Evolutionary conservation across 2,113 vertebrate species (phyloP), one percentile per base, ranked within the genome.

Genomic region (Agelaius phoeniceus): DNA sequence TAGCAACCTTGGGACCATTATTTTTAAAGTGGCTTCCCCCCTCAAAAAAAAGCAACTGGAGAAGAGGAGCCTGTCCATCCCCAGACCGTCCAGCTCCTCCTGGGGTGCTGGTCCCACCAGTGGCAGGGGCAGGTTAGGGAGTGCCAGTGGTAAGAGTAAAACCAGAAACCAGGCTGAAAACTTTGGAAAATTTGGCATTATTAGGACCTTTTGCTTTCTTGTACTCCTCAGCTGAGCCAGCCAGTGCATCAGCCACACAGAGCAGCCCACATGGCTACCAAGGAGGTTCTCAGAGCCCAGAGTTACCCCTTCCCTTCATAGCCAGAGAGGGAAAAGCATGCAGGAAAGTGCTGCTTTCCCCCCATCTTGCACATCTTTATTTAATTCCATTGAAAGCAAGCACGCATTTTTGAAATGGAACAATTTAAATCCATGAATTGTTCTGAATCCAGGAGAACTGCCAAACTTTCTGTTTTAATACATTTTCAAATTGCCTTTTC

Each of bases 331-430:
- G 72, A 77, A 97, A 95, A 87, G 35, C 65, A 81, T 93, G 43
- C 85, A 87, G 90, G 58, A 93, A 94, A 88, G 82, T 1, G 1
- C 68, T 7, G n/a, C 74, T 74, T 72, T 74, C 66, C 57, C 49
- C 80, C 68, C 39, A 33, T 89, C 74, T 58, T 87, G 44, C 92
- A 97, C 96, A 96, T 97, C 96, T 98, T 97, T 97, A 95, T 96
- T 96, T 95, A 96, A 97, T 97, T 97, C 93, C 43, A 84, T 49
- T 89, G 84, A 95, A 97, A 95, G 78, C 73, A 68, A 93, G 86
- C 81, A 78, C 89, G 66, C 61, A 79, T 93, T 88, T 88, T 95
- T 94, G 85, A 95, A 94, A 96, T 46, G 80, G 79, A 92, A 84
- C 24, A 4, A 94, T 92, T 95, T 93, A 96, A 96, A 97, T 93